These are phyloP conservation scores for Chaetura pelagica DNA, from an alignment of 2,113 vertebrate species.

Conservation along the genomic window DNA sequence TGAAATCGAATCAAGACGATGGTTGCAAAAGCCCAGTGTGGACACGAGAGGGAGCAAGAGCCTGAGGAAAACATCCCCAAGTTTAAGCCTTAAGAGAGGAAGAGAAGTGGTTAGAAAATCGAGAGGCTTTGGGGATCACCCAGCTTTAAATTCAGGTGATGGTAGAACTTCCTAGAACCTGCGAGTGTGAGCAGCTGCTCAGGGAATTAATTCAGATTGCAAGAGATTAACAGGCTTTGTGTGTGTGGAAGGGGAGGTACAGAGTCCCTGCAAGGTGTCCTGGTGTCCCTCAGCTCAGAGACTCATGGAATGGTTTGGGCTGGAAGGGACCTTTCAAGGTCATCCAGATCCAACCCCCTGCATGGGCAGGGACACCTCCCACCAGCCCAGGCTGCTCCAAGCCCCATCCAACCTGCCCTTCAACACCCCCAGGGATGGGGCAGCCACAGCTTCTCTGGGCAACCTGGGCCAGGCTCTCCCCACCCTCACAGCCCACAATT, in stretches of 20 bases:
- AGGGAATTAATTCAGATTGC: accelerated
- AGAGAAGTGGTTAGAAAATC: accelerated
- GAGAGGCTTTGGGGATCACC: not conserved
- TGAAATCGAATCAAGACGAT: not conserved
- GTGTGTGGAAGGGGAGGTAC: not conserved
- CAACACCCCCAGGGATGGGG: no score
- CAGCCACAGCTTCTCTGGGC: no score
- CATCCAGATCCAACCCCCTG: no score
- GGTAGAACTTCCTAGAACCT: not conserved
- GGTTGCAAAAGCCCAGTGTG: not conserved
- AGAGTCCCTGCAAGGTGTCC: accelerated
- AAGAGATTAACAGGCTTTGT: not conserved
- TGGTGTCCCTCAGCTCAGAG: not conserved
- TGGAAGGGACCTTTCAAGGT: no score
- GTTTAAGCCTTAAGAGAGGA: accelerated
- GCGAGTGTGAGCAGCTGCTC: not conserved
- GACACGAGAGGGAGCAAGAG: slow-evolving; percentile 56
- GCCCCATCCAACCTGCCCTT: no score
- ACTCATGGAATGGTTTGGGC: no score
- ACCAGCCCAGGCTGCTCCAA: no score
- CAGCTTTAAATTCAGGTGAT: accelerated
- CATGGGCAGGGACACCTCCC: no score
- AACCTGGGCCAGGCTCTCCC: no score
- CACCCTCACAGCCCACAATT: no score
- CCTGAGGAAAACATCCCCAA: not conserved